Evolutionary conservation across 2,888 invertebrate species (phyloP).

Genomic region (Melanophora roralis): DNA sequence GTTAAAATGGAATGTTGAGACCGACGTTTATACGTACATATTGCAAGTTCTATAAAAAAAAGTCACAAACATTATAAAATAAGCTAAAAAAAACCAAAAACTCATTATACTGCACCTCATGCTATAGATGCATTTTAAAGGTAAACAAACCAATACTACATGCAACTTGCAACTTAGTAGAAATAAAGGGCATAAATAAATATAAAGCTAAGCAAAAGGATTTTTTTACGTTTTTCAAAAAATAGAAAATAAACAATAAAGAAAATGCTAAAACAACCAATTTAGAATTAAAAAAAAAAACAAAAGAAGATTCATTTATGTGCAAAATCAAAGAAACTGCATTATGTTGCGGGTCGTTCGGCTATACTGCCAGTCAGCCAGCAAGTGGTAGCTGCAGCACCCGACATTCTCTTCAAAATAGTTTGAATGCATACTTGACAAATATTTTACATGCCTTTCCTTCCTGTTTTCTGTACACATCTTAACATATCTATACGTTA

Average conservation of each 20-base stretch:
- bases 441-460: slow-evolving; percentile 60
- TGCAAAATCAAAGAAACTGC: slow-evolving; percentile 25
- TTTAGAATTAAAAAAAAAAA: slow-evolving; percentile 21
- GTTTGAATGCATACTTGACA: slow-evolving; percentile 59
- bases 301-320: slow-evolving; percentile 16
- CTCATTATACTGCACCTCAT: slow-evolving; percentile 39
- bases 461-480: slow-evolving; percentile 37
- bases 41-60: slow-evolving; percentile 52
- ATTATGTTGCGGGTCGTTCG: neutral
- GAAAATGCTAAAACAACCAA: slow-evolving; percentile 24
- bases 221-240: slow-evolving; percentile 37
- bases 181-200: slow-evolving; percentile 32
- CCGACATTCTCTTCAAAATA: slow-evolving; percentile 60
- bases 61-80: slow-evolving; percentile 36
- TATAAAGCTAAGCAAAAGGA: slow-evolving; percentile 8
- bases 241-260: neutral
- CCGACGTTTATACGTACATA: slow-evolving; percentile 56
- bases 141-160: neutral
- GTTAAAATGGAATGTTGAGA: slow-evolving; percentile 57
- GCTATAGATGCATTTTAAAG: slow-evolving; percentile 30
- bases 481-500: neutral
- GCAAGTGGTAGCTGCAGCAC: slow-evolving; percentile 35
- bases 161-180: slow-evolving; percentile 35
- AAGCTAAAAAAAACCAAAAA: slow-evolving; percentile 3
- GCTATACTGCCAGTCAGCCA: neutral